Evolutionary conservation across 2,113 vertebrate genomes (phyloP), one percentile per base, ranked within the genome.

Genomic region (Chloropsis cyanopogon): DNA sequence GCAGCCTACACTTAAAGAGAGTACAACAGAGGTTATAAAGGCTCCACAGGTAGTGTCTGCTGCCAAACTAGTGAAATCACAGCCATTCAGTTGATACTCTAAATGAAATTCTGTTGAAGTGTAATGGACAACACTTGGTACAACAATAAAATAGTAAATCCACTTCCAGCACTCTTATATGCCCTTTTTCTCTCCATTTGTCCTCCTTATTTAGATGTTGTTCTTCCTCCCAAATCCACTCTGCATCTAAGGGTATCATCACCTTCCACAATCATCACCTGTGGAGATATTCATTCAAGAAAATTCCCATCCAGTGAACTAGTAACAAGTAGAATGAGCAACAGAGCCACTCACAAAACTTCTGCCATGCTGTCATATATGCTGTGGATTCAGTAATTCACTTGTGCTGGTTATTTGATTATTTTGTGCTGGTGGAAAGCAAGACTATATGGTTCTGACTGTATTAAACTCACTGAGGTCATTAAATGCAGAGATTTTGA

Each of bases 31-130:
- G 23, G 12, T 28, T 82, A 14, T 53, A 90, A 94, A 70, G 14
- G 46, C 37, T 87, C 53, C 53, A 73, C 19, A 50, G 80, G 57
- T 80, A 37, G 28, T 46, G 66, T 54, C 59, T 80, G 59, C 66
- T 82, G 63, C 63, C 46, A 90, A 35, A 91, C 41, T 53, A 69
- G 37, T 63, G 54, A 92, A 89, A 92, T 80, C 28, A 57, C 63
- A 85, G 47, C 46, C 66, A 87, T 82, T 92, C 75, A 90, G 63
- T 35, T 85, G 91, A 87, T 23, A 52, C 54, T 90, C 44, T 47
- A 82, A 87, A 91, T 85, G 37, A 91, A 82, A 85, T 78, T 65
- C 73, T 87, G 69, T 82, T 89, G 42, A 80, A 89, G 66, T 69
- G 42, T n/a, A 91, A 77, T 39, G 46, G 37, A 91, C 61, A 83